phyloP scores from a whole-genome alignment of 2,797 vertebrate species.

The Macroramphosus scolopax region DNA sequence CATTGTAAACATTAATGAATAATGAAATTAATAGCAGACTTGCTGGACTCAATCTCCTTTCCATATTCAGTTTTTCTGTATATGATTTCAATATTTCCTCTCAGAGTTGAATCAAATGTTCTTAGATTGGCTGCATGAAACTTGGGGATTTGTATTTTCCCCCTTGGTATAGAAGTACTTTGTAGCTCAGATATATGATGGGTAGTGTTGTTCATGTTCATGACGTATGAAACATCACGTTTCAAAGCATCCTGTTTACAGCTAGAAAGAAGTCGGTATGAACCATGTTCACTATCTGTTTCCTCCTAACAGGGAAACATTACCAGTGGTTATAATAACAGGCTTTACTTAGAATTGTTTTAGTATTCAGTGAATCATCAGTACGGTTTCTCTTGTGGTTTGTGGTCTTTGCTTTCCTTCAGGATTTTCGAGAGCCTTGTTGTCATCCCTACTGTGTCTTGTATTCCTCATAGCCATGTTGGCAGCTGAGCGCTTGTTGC shows the following conservation, averaged over 20 bases:
- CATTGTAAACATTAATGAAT: too few species aligned
- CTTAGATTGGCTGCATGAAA: too few species aligned
- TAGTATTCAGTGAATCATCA: neutral
- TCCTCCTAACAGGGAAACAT: neutral
- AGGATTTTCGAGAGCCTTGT: neutral
- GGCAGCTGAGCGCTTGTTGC: slow-evolving; percentile 15
- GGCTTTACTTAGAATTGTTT: neutral
- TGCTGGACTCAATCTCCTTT: too few species aligned
- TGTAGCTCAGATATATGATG: too few species aligned
- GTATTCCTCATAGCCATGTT: slow-evolving; percentile 3
- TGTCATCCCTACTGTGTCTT: slow-evolving; percentile 1
- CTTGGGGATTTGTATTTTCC: too few species aligned
- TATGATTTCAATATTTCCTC: too few species aligned
- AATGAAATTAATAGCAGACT: too few species aligned
- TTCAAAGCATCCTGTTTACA: neutral
- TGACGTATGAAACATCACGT: too few species aligned
- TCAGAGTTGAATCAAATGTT: too few species aligned
- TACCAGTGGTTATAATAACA: neutral
- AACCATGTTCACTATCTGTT: neutral
- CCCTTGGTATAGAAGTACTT: too few species aligned
- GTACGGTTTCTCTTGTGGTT: neutral
- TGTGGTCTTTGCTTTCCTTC: slow-evolving; percentile 4
- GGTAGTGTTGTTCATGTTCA: too few species aligned
- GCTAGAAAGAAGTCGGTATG: neutral
- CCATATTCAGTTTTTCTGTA: too few species aligned